Conservation (phyloP, 2,888 invertebrate genomes). For the Peribatodes rhomboidaria region DNA sequence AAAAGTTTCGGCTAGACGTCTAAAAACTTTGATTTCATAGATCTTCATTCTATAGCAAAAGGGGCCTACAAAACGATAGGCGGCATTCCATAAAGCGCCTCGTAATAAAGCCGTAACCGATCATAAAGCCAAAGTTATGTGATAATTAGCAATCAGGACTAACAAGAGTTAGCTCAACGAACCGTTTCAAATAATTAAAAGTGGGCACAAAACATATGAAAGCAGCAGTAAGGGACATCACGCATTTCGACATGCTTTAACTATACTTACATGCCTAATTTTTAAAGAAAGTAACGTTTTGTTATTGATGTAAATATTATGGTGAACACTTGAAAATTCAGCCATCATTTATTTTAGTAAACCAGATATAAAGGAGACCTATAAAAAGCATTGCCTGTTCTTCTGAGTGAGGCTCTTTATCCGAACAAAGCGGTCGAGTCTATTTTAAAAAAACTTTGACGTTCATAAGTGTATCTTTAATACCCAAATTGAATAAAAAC, state of each 20-base stretch:
- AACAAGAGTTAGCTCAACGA: slow-evolving; percentile 34
- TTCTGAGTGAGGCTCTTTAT: too few species aligned
- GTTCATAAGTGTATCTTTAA: too few species aligned
- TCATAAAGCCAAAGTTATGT: slow-evolving; percentile 41
- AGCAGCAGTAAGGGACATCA: slow-evolving; percentile 16
- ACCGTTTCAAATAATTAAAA: slow-evolving; percentile 54
- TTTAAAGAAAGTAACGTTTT: not conserved
- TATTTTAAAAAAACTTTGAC: too few species aligned
- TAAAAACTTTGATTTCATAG: slow-evolving; percentile 6
- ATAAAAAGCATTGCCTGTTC: too few species aligned
- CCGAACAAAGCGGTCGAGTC: too few species aligned
- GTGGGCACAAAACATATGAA: slow-evolving; percentile 10
- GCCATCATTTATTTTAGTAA: too few species aligned
- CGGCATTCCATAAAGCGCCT: slow-evolving; percentile 36
- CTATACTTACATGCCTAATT: not conserved
- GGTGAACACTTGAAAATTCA: too few species aligned
- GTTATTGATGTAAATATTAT: too few species aligned
- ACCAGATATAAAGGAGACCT: too few species aligned
- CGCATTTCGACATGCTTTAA: not conserved
- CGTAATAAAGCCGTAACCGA: slow-evolving; percentile 38
- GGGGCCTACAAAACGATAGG: slow-evolving; percentile 6
- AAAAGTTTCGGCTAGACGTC: not conserved
- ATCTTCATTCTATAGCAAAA: slow-evolving; percentile 3
- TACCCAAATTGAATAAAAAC: too few species aligned
- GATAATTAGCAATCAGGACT: slow-evolving; percentile 38